Conservation (phyloP, 2,797 vertebrate species). For the Eulemur mongoz region DNA sequence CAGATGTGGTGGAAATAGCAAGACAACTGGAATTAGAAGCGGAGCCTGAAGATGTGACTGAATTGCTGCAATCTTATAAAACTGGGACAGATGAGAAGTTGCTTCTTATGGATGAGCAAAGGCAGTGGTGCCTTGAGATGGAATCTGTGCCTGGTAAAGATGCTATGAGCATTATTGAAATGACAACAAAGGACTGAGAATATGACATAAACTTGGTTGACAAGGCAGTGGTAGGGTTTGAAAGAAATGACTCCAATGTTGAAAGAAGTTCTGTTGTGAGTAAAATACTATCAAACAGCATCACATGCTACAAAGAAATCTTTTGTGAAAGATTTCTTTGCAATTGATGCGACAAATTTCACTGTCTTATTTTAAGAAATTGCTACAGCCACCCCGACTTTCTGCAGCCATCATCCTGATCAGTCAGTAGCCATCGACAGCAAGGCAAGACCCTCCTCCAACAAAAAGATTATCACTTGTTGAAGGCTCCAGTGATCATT, state of each 20-base stretch:
- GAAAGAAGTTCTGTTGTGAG: background rate
- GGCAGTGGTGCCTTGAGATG: background rate
- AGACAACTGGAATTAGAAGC: background rate
- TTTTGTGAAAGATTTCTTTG: background rate
- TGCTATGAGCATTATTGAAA: background rate
- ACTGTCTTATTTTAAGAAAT: background rate
- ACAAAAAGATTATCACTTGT: background rate
- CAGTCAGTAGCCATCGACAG: background rate
- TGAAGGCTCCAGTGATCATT: background rate
- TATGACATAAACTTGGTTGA: background rate
- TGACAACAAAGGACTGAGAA: background rate
- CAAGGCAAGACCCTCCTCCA: background rate
- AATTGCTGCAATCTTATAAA: background rate
- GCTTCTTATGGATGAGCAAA: background rate
- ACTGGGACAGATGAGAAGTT: background rate
- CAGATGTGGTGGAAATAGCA: background rate
- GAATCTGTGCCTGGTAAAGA: background rate
- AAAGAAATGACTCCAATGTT: background rate
- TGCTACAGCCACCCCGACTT: background rate
- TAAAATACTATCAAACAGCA: background rate
- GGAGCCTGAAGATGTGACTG: background rate
- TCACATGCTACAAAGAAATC: background rate
- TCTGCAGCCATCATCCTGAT: background rate
- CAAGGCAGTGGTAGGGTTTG: background rate
- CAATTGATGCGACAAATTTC: background rate